These are phyloP conservation scores for Bombus soroeensis DNA, from an alignment of 1,140 invertebrate species.

Conservation along the genomic window DNA sequence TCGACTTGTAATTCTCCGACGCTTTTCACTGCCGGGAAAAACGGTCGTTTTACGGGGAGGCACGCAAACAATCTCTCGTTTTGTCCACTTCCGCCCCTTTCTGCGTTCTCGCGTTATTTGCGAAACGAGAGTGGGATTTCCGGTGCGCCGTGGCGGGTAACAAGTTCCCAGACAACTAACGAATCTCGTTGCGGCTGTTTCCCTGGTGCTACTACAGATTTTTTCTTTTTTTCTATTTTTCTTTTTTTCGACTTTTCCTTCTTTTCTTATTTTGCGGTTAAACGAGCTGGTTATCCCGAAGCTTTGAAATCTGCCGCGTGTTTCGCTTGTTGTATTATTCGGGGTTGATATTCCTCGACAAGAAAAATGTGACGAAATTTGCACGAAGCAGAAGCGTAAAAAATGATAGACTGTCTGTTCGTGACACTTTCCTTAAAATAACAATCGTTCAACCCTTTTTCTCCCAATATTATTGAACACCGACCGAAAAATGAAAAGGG, in stretches of 20 bases:
- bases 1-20: slow-evolving; percentile 55
- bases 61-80: slow-evolving; percentile 45
- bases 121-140: slow-evolving; percentile 29
- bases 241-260: background rate
- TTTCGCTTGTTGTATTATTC: background rate
- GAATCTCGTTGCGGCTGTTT: slow-evolving; percentile 43
- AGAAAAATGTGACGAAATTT: too few relatives aligned
- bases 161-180: slow-evolving; percentile 47
- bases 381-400: too few relatives aligned
- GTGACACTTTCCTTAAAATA: too few relatives aligned
- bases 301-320: slow-evolving; percentile 10
- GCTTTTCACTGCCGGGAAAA: slow-evolving; percentile 26
- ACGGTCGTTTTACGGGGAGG: background rate
- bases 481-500: too few relatives aligned
- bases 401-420: too few relatives aligned
- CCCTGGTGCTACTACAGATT: background rate
- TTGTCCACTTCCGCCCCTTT: slow-evolving; percentile 34
- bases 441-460: too few relatives aligned
- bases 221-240: background rate
- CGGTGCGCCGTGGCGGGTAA: slow-evolving; percentile 28
- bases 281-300: slow-evolving; percentile 14
- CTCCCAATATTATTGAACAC: too few relatives aligned
- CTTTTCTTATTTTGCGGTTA: background rate
- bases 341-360: background rate
- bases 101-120: slow-evolving; percentile 28